Percentiles rank a stretch among this genome's conserved stretches.
phyloP scores from a whole-genome alignment of 2,888 invertebrate species.

The Oeneis ivallda region DNA sequence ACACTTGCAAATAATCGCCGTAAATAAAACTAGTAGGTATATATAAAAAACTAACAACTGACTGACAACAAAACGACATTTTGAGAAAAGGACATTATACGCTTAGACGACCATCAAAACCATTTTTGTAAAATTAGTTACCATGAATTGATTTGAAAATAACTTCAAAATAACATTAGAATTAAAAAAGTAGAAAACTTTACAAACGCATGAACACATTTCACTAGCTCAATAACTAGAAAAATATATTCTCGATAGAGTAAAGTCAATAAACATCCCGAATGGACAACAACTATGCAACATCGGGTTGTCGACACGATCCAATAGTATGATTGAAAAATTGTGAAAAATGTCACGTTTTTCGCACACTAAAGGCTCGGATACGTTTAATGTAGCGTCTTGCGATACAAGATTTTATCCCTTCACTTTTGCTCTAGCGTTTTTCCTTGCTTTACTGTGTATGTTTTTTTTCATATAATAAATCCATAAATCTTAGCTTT shows the following conservation, averaged over 20 bases:
- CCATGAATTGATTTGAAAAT: too few species aligned
- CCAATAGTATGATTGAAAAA: slow-evolving; percentile 19
- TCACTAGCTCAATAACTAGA: background rate
- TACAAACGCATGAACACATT: background rate
- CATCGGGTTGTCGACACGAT: background rate
- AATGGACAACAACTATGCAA: slow-evolving; percentile 3
- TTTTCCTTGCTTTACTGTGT: background rate
- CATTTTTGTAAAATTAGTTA: too few species aligned
- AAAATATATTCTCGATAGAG: slow-evolving; percentile 3
- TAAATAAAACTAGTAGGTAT: background rate
- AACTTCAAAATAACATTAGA: background rate
- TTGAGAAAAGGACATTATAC: too few species aligned
- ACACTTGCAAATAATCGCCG: background rate
- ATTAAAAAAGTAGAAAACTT: background rate
- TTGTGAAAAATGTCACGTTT: slow-evolving; percentile 18
- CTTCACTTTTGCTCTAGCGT: slow-evolving; percentile 3
- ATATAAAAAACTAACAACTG: background rate
- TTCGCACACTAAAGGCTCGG: background rate
- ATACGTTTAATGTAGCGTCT: slow-evolving; percentile 10
- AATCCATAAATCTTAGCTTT: too few species aligned
- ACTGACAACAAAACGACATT: too few species aligned
- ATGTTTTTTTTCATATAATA: background rate
- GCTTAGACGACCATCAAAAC: too few species aligned
- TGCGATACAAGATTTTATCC: slow-evolving; percentile 11
- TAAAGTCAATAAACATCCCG: slow-evolving; percentile 3